These are phyloP conservation scores for Harpalus rubripes DNA, from an alignment of 2,888 invertebrate genomes.

Conservation along the genomic window DNA sequence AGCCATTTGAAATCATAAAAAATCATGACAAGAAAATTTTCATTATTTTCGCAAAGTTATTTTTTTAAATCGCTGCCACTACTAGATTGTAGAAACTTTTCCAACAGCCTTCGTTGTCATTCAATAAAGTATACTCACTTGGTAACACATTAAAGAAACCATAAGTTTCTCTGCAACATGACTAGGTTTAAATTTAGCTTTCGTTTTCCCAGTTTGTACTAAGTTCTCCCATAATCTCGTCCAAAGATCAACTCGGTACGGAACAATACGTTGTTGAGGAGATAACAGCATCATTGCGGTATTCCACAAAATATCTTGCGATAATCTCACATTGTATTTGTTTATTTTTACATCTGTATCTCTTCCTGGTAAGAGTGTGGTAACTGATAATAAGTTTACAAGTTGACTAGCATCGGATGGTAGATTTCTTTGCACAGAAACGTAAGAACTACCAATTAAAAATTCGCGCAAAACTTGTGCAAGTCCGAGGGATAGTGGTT, in stretches of 20 bases:
- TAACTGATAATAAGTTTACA: conserved; percentile 86
- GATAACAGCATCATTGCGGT: conserved; percentile 90
- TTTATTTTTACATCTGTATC: conserved; percentile 83
- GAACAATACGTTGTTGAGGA: conserved; percentile 90
- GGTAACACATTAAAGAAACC: conserved; percentile 90
- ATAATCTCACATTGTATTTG: conserved; percentile 81
- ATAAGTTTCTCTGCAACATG: conserved; percentile 88
- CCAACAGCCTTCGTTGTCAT: too few relatives aligned
- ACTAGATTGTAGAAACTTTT: too few relatives aligned
- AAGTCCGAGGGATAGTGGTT: conserved; percentile 82
- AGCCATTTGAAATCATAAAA: too few relatives aligned
- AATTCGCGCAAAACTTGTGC: conserved; percentile 89
- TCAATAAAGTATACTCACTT: conserved; percentile 76
- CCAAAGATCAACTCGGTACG: conserved; percentile 91
- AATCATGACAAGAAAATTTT: too few relatives aligned
- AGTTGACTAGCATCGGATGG: conserved; percentile 85
- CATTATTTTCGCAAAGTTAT: too few relatives aligned
- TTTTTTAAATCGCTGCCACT: too few relatives aligned
- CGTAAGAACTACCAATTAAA: conserved; percentile 86
- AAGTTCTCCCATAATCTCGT: conserved; percentile 89
- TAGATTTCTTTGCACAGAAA: conserved; percentile 85
- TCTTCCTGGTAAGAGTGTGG: conserved; percentile 81
- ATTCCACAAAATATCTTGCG: conserved; percentile 89
- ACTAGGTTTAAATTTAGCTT: conserved; percentile 83
- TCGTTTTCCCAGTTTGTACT: conserved; percentile 81